A percentile compares a stretch with the other conserved stretches of the same genome.
Conservation (phyloP, 2,113 vertebrate species). For the Chloebia gouldiae region DNA sequence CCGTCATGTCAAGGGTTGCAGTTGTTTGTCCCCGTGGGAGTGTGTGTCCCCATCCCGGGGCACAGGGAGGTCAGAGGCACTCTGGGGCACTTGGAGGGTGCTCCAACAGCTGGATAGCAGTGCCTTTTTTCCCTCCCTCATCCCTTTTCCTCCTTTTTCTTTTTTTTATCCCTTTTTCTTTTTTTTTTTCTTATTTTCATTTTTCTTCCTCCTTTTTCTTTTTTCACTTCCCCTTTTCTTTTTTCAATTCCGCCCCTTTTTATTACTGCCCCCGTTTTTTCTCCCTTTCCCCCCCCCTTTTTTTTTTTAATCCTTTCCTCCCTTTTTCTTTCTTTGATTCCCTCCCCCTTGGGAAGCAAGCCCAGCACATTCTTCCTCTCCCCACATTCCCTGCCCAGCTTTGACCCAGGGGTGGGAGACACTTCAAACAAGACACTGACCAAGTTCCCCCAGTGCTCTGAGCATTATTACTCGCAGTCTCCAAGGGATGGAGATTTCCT, state of each 20-base stretch:
- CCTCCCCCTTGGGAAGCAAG: not conserved
- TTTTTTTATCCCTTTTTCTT: not conserved
- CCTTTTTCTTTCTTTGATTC: not conserved
- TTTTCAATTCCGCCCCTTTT: not conserved
- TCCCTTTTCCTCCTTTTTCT: not conserved
- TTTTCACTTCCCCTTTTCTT: too few relatives aligned
- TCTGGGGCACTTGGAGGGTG: not conserved
- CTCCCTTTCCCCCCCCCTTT: too few relatives aligned
- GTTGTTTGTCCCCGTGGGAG: not conserved
- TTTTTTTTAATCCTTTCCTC: too few relatives aligned
- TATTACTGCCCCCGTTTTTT: not conserved
- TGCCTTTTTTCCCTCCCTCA: not conserved
- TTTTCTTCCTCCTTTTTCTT: too few relatives aligned
- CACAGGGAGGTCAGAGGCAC: not conserved
- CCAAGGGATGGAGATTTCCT: not conserved
- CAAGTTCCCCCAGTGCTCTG: not conserved
- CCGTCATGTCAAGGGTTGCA: not conserved
- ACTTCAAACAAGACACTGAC: not conserved
- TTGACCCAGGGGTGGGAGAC: not conserved
- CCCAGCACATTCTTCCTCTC: not conserved
- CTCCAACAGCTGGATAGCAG: not conserved
- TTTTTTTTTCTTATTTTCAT: not conserved
- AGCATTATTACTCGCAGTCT: not conserved
- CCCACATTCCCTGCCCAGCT: not conserved
- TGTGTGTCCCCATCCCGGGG: accelerated